Base-by-base conservation (phyloP, 1,140 invertebrate genomes). In the Ceratosolen solmsi region DNA sequence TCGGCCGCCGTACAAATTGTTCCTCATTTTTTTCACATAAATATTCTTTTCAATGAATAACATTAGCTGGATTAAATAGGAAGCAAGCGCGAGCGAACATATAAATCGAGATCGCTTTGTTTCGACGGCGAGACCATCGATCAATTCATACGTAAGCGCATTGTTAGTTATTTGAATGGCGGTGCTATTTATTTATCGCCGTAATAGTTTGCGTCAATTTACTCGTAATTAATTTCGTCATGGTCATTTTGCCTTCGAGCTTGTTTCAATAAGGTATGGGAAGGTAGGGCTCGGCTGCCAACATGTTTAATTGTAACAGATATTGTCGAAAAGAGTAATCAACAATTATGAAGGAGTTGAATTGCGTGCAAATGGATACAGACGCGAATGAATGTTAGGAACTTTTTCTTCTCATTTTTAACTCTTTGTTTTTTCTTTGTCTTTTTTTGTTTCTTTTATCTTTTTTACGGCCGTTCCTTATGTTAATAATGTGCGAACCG, bases 11-110 rank as follows among this genome's bases (percentile, higher is more conserved):
- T 27, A 83, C 70, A 65, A 80, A 80, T 80, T 73, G 73, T 73
- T 60, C 54, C 25, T 20, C 49, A 63, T 63, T 56, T 78, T 80
- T 73, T 54, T 65, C 49, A 65, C 79, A 65, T 80, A 80, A 80
- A 80, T 80, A 72, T 63, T 51, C 56, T 74, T 78, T 73, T 73
- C 79, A 73, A 74, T 80, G 79, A 80, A 80, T 80, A 74, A 73
- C n/a, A 80, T 74, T 80, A 80, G 70, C 56, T 0, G 27, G 41
- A 60, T 11, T n/a, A 20, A n/a, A 1, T 3, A 5, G 41, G 25
- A n/a, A 71, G 41, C 41, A n/a, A 2, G 22, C 13, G 22, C 33
- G 51, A 54, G 51, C 60, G 13, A 25, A 22, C 30, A 4, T 60
- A 63, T 70, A 54, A 25, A 54, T 70, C 33, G 77, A 15, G n/a